Base-by-base conservation (phyloP, 2,797 vertebrate species). In the Coracias cyanogaster region DNA sequence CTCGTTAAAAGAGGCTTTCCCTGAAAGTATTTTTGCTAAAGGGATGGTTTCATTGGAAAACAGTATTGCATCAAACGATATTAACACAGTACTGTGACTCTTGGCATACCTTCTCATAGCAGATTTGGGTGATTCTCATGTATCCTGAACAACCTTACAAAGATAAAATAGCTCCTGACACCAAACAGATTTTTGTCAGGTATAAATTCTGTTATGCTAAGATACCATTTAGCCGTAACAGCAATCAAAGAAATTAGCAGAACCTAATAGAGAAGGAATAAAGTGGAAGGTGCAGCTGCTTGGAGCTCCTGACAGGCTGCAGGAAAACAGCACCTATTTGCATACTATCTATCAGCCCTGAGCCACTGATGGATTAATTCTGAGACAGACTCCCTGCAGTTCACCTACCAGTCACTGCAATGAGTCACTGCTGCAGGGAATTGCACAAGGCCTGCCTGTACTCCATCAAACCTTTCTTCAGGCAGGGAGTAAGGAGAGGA, bases 171-270 rank as follows among this genome's bases (percentile, higher is more conserved):
- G 73, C 31, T 94, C 74, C 87, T 33, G 84, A 91, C 72, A 90
- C 14, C 46, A 81, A 87, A 80, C 1, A 6, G 93, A 93, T 74
- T 73, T 66, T 66, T 89, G 82, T 80, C 84, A 91, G 88, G 95
- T 94, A 82, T 49, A 95, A 93, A 94, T 90, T 69, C 73, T 79
- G 82, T 87, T 85, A 71, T 65, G 57, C 77, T 76, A 60, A 91
- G 76, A 89, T 39, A 51, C 70, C 85, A 76, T 88, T 96, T 84
- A 97, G 94, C 92, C 67, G 51, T 97, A 95, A 82, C 51, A 86
- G 85, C 86, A 96, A 95, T 96, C 91, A 96, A 37, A 72, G 88
- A 95, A 94, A 96, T 96, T 69, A 96, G 90, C 21, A 93, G 87
- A 49, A 35, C 52, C 90, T 89, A 91, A 82, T 3, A 84, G 94